Percentiles rank a stretch among this genome's conserved stretches.
Conservation (phyloP, 1,140 invertebrate species). For the Brachionus manjavacas region DNA sequence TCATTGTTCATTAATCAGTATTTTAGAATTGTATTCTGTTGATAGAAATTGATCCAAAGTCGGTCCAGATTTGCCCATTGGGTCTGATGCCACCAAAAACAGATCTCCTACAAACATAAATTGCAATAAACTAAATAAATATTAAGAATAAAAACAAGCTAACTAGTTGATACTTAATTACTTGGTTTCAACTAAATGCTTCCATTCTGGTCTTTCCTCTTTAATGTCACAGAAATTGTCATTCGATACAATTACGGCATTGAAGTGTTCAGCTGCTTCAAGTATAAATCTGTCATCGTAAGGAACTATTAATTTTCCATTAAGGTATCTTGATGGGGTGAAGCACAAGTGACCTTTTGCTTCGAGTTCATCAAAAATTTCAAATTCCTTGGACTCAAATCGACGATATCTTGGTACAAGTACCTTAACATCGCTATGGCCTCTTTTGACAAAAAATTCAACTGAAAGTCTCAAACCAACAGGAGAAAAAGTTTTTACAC, state of each 20-base stretch:
- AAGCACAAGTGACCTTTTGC: background rate
- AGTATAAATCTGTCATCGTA: conserved; percentile 37
- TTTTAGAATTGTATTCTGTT: background rate
- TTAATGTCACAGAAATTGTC: conserved; percentile 20
- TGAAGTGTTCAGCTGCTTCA: background rate
- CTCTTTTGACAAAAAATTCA: conserved; percentile 9
- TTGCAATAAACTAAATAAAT: conserved; percentile 45
- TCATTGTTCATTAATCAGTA: background rate
- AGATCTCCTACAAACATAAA: too few species aligned
- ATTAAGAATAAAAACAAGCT: background rate
- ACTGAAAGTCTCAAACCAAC: too few species aligned
- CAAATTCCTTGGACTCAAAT: background rate
- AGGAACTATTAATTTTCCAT: conserved; percentile 14
- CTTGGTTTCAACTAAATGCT: background rate
- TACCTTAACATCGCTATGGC: background rate
- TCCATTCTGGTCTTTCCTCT: background rate
- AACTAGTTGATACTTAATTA: too few species aligned
- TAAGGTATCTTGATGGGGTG: too few species aligned
- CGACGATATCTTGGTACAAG: background rate
- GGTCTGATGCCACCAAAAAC: too few species aligned
- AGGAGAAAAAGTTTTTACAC: too few species aligned
- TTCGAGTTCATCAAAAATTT: conserved; percentile 1
- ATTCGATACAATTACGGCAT: conserved; percentile 25
- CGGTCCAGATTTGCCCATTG: conserved; percentile 79
- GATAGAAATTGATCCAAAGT: conserved; percentile 77